phyloP scores from a whole-genome alignment of 2,888 invertebrate genomes.

The Galerucella pusilla region DNA sequence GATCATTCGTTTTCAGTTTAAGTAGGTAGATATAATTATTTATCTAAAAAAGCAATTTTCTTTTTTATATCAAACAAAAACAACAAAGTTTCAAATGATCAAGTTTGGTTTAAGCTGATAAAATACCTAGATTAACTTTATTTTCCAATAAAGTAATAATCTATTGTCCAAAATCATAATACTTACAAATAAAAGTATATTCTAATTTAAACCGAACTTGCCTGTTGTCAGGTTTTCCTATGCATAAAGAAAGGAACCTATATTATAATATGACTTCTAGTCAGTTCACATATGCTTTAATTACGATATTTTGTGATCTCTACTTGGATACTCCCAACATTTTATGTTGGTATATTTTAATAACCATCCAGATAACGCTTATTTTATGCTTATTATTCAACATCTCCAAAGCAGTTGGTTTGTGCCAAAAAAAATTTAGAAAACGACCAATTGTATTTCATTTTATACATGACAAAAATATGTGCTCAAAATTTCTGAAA shows the following conservation, averaged over 20 bases:
- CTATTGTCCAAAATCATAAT: neutral
- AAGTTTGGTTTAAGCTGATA: neutral
- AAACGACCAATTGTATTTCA: constrained; percentile 48
- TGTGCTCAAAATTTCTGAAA: constrained; percentile 37
- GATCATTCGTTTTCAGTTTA: neutral
- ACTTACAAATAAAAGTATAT: neutral
- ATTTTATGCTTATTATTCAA: neutral
- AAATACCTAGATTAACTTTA: neutral
- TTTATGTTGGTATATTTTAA: neutral
- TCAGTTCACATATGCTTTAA: constrained; percentile 49
- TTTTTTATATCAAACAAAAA: neutral
- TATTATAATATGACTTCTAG: constrained; percentile 49
- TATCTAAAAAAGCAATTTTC: too few relatives aligned
- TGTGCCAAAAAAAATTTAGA: constrained; percentile 50
- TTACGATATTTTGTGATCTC: constrained; percentile 49
- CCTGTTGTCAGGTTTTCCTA: neutral
- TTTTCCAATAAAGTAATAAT: neutral
- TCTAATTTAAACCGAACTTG: neutral
- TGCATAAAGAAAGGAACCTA: neutral
- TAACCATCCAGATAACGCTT: neutral
- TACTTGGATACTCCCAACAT: constrained; percentile 38
- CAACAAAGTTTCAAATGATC: neutral
- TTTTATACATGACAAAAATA: constrained; percentile 21
- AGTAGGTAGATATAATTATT: neutral
- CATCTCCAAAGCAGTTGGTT: constrained; percentile 35